Evolutionary conservation across 2,888 invertebrate species (phyloP).

Genomic region (Nymphalis urticae): DNA sequence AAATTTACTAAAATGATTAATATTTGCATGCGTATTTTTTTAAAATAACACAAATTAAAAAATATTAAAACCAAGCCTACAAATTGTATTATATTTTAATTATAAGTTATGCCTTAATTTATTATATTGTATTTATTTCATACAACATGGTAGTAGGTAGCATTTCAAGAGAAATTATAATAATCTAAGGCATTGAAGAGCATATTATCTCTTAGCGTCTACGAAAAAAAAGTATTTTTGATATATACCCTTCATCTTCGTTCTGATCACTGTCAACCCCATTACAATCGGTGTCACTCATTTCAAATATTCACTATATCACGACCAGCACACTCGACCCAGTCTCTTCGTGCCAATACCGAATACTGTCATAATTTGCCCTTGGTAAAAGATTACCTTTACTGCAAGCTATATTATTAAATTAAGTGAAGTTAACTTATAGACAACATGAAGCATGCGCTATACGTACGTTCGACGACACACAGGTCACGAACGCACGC

Average conservation of each 20-base stretch:
- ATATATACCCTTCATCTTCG: constrained; percentile 65
- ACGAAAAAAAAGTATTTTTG: constrained; percentile 24
- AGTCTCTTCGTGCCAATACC: constrained; percentile 57
- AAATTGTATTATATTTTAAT: too few relatives aligned
- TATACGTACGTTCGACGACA: constrained; percentile 49
- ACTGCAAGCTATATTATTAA: constrained; percentile 77
- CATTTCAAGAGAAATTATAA: too few relatives aligned
- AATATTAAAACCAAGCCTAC: too few relatives aligned
- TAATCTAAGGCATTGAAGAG: not conserved
- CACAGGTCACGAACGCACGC: constrained; percentile 78
- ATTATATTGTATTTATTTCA: too few relatives aligned
- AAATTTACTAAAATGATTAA: too few relatives aligned
- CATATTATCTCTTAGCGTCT: constrained; percentile 6
- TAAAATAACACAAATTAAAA: too few relatives aligned
- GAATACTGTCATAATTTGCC: constrained; percentile 71
- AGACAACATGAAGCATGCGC: constrained; percentile 74
- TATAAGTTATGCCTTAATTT: too few relatives aligned
- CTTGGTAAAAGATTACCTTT: constrained; percentile 78
- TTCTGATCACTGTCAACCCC: constrained; percentile 63
- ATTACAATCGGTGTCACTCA: constrained; percentile 74
- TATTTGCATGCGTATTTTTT: too few relatives aligned
- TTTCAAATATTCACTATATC: constrained; percentile 49
- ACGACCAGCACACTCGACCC: constrained; percentile 56
- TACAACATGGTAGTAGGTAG: not conserved
- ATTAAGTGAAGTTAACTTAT: constrained; percentile 76